These are phyloP conservation scores for Dicyrtomina minuta DNA, from an alignment of 2,888 invertebrate species.

Conservation along the genomic window DNA sequence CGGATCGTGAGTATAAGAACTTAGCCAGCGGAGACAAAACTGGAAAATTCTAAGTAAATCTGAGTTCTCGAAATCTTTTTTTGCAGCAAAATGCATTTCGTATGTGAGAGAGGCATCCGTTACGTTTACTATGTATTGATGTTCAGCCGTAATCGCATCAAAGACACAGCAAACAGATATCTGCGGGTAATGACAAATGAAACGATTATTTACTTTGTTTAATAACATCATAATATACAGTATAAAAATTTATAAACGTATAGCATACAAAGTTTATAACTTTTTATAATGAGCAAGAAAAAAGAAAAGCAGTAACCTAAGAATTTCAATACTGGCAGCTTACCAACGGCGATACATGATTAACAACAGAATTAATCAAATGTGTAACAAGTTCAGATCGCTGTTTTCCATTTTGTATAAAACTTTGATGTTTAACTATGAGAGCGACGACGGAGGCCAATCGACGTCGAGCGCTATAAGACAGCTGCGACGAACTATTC, in stretches of 20 bases:
- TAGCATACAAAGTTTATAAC: constrained; percentile 5
- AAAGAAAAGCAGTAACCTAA: too few relatives aligned
- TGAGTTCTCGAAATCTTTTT: constrained; percentile 77
- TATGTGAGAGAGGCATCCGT: constrained; percentile 84
- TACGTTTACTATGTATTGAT: constrained; percentile 79
- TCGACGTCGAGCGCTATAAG: constrained; percentile 49
- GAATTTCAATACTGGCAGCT: neutral
- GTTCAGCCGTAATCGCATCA: constrained; percentile 81
- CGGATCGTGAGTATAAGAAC: constrained; percentile 39
- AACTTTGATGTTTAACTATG: constrained; percentile 51
- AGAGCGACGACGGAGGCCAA: constrained; percentile 48
- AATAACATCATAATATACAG: neutral
- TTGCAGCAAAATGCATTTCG: constrained; percentile 82
- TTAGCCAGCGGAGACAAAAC: constrained; percentile 60
- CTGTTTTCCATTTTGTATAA: constrained; percentile 47
- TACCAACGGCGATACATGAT: constrained; percentile 25
- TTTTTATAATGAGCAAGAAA: too few relatives aligned
- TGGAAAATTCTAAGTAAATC: constrained; percentile 79
- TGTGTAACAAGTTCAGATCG: constrained; percentile 45
- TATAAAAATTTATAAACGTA: constrained; percentile 1
- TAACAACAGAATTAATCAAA: constrained; percentile 39
- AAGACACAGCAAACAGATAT: constrained; percentile 81
- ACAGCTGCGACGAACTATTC: constrained; percentile 37
- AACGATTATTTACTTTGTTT: too few relatives aligned
- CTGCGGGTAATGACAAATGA: too few relatives aligned